Percentiles rank a stretch among this genome's conserved stretches.
phyloP scores from a whole-genome alignment of 1,140 invertebrate genomes.

The Capitella teleta region DNA sequence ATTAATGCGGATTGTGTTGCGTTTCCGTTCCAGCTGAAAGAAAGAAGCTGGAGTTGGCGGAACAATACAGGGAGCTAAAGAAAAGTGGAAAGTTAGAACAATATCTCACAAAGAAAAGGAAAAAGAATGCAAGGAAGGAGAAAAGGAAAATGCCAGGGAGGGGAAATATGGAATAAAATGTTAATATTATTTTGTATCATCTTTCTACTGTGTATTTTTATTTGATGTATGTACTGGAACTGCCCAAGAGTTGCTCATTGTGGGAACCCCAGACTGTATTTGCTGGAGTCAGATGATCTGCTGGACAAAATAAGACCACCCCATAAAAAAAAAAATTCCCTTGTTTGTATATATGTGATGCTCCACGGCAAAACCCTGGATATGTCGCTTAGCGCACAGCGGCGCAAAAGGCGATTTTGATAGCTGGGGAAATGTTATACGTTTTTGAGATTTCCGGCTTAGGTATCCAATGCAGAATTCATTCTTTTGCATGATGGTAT shows the following conservation, averaged over 20 bases:
- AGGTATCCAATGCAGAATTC: too few species aligned
- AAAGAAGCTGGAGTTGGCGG: constrained; percentile 53
- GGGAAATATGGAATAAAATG: neutral
- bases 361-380: too few species aligned
- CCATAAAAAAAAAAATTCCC: neutral
- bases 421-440: too few species aligned
- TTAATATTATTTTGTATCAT: neutral
- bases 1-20: neutral
- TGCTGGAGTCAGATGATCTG: neutral
- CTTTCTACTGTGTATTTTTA: neutral
- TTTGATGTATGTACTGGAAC: neutral
- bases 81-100: constrained; percentile 58
- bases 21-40: constrained; percentile 52
- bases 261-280: neutral
- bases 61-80: constrained; percentile 63
- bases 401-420: too few species aligned
- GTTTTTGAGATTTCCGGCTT: too few species aligned
- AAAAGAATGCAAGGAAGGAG: constrained; percentile 48
- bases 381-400: too few species aligned
- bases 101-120: constrained; percentile 60
- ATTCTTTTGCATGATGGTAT: too few species aligned
- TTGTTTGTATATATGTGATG: too few species aligned
- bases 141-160: constrained; percentile 19
- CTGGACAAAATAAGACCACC: neutral
- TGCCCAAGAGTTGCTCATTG: neutral